Percentiles rank a stretch among this genome's conserved stretches.
phyloP scores from a whole-genome alignment of 2,888 invertebrate species.

The Gryllus longicercus region DNA sequence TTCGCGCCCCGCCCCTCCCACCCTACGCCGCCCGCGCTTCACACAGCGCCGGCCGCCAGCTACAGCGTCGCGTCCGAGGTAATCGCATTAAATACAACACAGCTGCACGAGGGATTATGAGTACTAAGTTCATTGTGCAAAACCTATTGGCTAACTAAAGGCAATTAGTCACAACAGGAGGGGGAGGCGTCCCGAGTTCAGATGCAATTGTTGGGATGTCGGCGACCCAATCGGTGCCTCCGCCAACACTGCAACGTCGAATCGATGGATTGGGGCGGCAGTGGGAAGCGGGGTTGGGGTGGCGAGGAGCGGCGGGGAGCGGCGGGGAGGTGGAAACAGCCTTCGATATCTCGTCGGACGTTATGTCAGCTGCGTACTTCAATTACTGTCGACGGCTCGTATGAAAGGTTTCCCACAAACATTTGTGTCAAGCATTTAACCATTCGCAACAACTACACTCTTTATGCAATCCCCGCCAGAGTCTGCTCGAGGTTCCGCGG shows the following conservation, averaged over 20 bases:
- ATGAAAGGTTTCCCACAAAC: slow-evolving; percentile 1
- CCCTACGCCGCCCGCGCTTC: neutral
- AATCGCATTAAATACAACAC: slow-evolving; percentile 11
- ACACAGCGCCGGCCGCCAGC: neutral
- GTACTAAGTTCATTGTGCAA: slow-evolving; percentile 17
- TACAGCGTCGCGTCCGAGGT: neutral
- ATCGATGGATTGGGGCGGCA: neutral
- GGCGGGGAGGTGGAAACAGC: neutral
- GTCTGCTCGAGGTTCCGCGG: too few relatives aligned
- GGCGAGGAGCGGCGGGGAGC: neutral
- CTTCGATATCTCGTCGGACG: slow-evolving; percentile 9
- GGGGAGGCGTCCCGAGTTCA: neutral
- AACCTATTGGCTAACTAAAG: slow-evolving; percentile 17
- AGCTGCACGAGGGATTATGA: neutral
- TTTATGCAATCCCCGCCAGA: neutral
- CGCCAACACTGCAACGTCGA: neutral
- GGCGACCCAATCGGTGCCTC: neutral
- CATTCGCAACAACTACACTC: neutral
- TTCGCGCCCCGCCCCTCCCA: neutral
- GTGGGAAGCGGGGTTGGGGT: neutral
- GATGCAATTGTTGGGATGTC: slow-evolving; percentile 17
- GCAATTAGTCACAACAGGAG: slow-evolving; percentile 6
- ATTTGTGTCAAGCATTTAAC: neutral
- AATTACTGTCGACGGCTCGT: neutral
- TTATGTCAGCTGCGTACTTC: neutral